Evolutionary conservation across 2,113 vertebrate genomes (phyloP).

Genomic region (Campylomormyrus numenius): DNA sequence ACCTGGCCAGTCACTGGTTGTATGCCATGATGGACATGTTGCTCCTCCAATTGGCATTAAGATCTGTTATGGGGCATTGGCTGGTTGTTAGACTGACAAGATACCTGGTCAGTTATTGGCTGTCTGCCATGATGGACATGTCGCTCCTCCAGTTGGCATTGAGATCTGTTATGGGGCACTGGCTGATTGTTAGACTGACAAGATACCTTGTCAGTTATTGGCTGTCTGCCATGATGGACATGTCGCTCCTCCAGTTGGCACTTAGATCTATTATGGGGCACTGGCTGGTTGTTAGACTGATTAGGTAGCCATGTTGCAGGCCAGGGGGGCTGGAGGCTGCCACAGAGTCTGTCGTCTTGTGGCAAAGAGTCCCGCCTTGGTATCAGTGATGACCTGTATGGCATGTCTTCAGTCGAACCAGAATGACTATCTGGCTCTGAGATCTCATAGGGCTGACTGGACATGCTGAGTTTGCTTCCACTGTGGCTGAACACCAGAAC

Average conservation of each 20-base stretch:
- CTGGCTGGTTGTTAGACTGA: neutral
- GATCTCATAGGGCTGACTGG: neutral
- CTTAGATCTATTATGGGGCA: neutral
- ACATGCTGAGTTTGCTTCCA: neutral
- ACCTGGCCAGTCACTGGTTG: neutral
- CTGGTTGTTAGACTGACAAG: neutral
- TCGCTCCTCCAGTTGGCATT: neutral
- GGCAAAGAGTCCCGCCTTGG: neutral
- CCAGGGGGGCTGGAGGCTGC: neutral
- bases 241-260: neutral
- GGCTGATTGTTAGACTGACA: neutral
- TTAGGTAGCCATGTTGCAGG: neutral
- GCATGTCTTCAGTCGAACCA: neutral
- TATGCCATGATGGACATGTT: neutral
- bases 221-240: neutral
- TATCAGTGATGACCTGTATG: neutral
- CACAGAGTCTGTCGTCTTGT: neutral
- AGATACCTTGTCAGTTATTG: neutral
- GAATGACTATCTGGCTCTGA: neutral
- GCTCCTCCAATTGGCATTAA: neutral
- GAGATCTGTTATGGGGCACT: neutral
- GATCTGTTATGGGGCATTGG: neutral
- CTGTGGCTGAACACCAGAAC: slow-evolving; percentile 15
- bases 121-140: neutral
- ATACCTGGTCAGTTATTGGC: neutral